A percentile compares a stretch with the other conserved stretches of the same genome.
These are phyloP conservation scores for Cotesia vestalis DNA, from an alignment of 1,140 invertebrate genomes.

Conservation along the genomic window DNA sequence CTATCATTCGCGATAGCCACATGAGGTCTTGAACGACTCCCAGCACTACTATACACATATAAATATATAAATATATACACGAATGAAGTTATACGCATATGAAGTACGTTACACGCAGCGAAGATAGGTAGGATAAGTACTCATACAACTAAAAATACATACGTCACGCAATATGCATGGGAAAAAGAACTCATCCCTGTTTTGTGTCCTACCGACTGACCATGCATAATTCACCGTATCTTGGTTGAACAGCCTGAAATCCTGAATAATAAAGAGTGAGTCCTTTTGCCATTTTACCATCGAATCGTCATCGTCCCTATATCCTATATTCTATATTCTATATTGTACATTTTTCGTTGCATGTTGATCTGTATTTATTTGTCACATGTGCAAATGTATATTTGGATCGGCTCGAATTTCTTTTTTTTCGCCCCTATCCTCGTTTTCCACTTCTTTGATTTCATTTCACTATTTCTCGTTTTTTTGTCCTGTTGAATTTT, in stretches of 20 bases:
- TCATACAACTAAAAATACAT: too few species aligned
- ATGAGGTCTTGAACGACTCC: background rate
- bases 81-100: background rate
- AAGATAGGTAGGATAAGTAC: too few species aligned
- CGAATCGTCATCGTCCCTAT: slow-evolving; percentile 31
- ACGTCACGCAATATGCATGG: slow-evolving; percentile 19
- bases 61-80: background rate
- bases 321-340: slow-evolving; percentile 31
- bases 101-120: background rate
- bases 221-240: slow-evolving; percentile 51
- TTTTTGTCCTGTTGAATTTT: slow-evolving; percentile 23
- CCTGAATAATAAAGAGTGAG: slow-evolving; percentile 52
- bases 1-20: slow-evolving; percentile 48
- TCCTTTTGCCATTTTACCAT: slow-evolving; percentile 15
- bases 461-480: background rate
- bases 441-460: slow-evolving; percentile 14
- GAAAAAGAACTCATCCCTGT: slow-evolving; percentile 30
- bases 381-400: too few species aligned
- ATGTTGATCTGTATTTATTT: background rate
- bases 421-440: slow-evolving; percentile 6
- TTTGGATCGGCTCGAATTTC: slow-evolving; percentile 25
- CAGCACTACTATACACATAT: slow-evolving; percentile 11
- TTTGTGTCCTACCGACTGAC: slow-evolving; percentile 41
- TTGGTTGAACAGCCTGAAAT: slow-evolving; percentile 52
- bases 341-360: slow-evolving; percentile 12